These are phyloP conservation scores for Tromatobia lineatoria DNA, from an alignment of 2,888 invertebrate species.

Conservation along the genomic window DNA sequence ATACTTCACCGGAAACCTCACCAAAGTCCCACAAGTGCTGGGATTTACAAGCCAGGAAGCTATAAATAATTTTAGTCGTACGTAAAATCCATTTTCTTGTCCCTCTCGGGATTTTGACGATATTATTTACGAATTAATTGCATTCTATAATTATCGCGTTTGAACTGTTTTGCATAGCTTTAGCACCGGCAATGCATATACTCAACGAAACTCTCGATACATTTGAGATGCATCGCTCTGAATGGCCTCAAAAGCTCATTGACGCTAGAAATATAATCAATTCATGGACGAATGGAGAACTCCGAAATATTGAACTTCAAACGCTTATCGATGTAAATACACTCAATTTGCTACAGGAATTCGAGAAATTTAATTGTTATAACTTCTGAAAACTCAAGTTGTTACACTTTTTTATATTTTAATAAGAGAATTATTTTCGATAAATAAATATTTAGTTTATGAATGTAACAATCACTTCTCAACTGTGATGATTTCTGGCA, in stretches of 20 bases:
- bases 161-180: not conserved
- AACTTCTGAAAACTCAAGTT: too few relatives aligned
- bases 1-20: constrained; percentile 85
- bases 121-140: too few relatives aligned
- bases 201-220: not conserved
- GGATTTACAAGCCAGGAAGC: constrained; percentile 86
- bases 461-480: too few relatives aligned
- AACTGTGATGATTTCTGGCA: too few relatives aligned
- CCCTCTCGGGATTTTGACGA: too few relatives aligned
- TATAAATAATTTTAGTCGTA: constrained; percentile 44
- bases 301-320: not conserved
- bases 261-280: not conserved
- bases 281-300: not conserved
- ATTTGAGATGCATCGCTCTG: constrained; percentile 1
- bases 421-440: not conserved
- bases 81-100: not conserved
- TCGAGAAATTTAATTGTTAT: too few relatives aligned
- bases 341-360: not conserved
- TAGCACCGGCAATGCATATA: not conserved
- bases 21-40: constrained; percentile 86
- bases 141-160: too few relatives aligned
- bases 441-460: too few relatives aligned
- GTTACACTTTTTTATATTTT: too few relatives aligned
- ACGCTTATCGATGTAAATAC: constrained; percentile 16
- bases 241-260: constrained; percentile 12